Percentiles rank a stretch among this genome's conserved stretches.
Evolutionary conservation across 2,888 invertebrate species (phyloP).

Genomic region (Nyleta sp.): DNA sequence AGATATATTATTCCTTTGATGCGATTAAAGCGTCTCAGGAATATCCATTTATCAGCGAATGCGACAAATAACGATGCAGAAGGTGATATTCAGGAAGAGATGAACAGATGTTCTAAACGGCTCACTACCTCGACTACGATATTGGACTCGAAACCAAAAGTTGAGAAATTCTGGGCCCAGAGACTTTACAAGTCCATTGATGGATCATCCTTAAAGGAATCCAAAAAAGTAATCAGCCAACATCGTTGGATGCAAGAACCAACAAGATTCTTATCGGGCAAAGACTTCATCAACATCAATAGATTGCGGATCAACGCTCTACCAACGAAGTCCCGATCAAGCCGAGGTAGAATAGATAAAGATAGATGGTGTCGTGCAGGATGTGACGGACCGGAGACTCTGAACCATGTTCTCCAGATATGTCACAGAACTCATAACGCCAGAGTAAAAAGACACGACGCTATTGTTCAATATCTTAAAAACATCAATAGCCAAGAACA

Average conservation of each 20-base stretch:
- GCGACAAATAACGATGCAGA: too few relatives aligned
- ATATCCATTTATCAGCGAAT: too few relatives aligned
- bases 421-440: slow-evolving; percentile 75
- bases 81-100: too few relatives aligned
- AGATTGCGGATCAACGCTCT: slow-evolving; percentile 74
- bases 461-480: background rate
- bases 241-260: too few relatives aligned
- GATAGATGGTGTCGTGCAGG: slow-evolving; percentile 68
- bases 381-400: slow-evolving; percentile 72
- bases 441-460: slow-evolving; percentile 64
- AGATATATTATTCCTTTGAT: slow-evolving; percentile 18
- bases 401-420: slow-evolving; percentile 73
- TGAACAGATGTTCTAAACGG: too few relatives aligned
- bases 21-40: too few relatives aligned
- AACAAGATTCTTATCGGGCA: slow-evolving; percentile 69
- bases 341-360: background rate
- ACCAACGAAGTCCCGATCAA: slow-evolving; percentile 69
- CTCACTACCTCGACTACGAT: background rate
- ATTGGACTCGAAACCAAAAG: background rate
- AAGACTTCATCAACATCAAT: slow-evolving; percentile 74
- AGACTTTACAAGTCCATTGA: background rate
- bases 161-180: background rate
- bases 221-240: slow-evolving; percentile 4
- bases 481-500: background rate
- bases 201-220: background rate